A percentile compares a stretch with the other conserved stretches of the same genome.
These are phyloP conservation scores for Cheilosia grossa DNA, from an alignment of 2,888 invertebrate genomes.

Conservation along the genomic window DNA sequence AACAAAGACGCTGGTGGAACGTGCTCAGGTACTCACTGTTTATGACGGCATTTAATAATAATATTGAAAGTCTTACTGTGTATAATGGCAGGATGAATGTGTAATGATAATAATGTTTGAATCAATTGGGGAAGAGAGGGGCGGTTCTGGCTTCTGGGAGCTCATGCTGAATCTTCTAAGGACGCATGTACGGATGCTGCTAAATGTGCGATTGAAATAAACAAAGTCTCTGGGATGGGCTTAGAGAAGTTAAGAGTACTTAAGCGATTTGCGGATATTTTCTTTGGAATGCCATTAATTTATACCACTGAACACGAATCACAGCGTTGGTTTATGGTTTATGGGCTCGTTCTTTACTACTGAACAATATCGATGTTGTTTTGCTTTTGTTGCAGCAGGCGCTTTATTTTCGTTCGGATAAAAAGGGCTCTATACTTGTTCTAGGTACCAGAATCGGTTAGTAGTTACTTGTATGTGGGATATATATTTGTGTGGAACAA, in stretches of 20 bases:
- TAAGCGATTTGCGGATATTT: neutral
- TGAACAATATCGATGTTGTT: too few relatives aligned
- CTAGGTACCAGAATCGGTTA: too few relatives aligned
- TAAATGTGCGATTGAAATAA: neutral
- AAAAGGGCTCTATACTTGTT: too few relatives aligned
- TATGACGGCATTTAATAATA: constrained; percentile 39
- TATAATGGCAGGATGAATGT: constrained; percentile 11
- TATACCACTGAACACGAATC: neutral
- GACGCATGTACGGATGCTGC: neutral
- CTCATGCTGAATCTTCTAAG: neutral
- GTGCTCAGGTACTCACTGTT: constrained; percentile 29
- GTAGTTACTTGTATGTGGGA: too few relatives aligned
- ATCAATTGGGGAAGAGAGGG: neutral
- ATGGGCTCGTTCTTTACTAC: too few relatives aligned
- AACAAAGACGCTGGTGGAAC: neutral
- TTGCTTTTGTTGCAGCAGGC: too few relatives aligned
- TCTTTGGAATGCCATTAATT: neutral
- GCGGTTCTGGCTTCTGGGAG: too few relatives aligned
- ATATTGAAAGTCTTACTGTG: constrained; percentile 50
- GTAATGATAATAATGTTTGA: constrained; percentile 16
- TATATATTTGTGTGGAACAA: too few relatives aligned
- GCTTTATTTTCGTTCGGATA: too few relatives aligned
- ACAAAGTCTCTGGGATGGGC: neutral
- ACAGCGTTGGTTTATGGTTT: too few relatives aligned
- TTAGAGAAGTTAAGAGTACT: neutral